Evolutionary conservation across 1,140 invertebrate genomes (phyloP), one percentile per base, ranked within the genome.

Genomic region (Drosophila kohkoa): DNA sequence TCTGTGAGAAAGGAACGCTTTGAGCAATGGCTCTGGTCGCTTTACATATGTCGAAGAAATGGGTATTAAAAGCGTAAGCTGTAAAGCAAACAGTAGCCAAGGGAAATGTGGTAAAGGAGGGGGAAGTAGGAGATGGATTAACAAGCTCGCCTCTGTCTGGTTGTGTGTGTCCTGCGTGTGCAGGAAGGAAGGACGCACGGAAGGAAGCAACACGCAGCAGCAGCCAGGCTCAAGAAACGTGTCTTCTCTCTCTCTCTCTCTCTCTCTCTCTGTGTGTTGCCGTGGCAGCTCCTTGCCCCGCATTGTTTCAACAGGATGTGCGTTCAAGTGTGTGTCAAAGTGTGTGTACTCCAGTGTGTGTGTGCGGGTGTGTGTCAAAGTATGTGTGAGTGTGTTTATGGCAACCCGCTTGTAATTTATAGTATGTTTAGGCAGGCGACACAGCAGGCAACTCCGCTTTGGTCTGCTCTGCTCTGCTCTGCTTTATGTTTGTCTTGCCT

Each of bases 331-430:
- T 52, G 65, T 70, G 45, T 64, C 49, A 11, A 11, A 10, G 58
- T 20, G 20, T 45, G 11, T 35, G 16, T n/a, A 7, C 38, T n/a
- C 8, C 51, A 4, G 28, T 45, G 52, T 45, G 30, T 38, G 38
- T 15, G 15, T 15, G 25, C 49, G 43, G n/a, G 52, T 41, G 45
- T 51, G 65, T 64, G 45, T 55, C 46, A 7, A 20, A 8, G 52
- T 20, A 13, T 66, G 62, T 57, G 41, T 35, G 30, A 41, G 75
- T 32, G 65, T 78, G 73, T 75, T 78, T 78, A 75, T 75, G 72
- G 73, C 73, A 75, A 67, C 60, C 62, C 67, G 73, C 69, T 72
- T 72, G 77, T 79, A 79, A 79, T 79, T 79, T 79, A 79, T 79
- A 69, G 72, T 43, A 57, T 79, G 77, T 69, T 74, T 74, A 79